Evolutionary conservation across 2,888 invertebrate genomes (phyloP).

Genomic region (Teleiodes luculella): DNA sequence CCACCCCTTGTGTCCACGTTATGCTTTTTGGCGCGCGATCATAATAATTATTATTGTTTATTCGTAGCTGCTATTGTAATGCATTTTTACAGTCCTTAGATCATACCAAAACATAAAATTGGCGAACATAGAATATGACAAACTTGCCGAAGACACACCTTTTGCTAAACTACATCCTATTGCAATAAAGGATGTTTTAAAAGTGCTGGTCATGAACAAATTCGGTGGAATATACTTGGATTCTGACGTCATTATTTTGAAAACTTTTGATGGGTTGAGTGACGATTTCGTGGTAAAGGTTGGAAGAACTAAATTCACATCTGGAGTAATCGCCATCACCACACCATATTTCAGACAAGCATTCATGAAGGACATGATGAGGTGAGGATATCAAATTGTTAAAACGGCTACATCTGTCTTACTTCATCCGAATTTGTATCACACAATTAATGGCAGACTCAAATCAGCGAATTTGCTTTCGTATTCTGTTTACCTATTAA

Average conservation of each 20-base stretch:
- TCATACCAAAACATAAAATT: not conserved
- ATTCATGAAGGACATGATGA: not conserved
- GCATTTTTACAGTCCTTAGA: not conserved
- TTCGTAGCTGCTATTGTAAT: too few species aligned
- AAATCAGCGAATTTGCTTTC: too few species aligned
- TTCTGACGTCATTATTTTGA: not conserved
- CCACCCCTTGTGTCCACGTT: too few species aligned
- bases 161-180: not conserved
- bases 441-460: too few species aligned
- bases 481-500: too few species aligned
- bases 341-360: not conserved
- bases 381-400: not conserved
- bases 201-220: not conserved
- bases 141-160: not conserved
- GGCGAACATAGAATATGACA: not conserved
- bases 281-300: not conserved
- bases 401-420: too few species aligned
- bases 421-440: too few species aligned
- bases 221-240: conserved; percentile 62
- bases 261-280: not conserved
- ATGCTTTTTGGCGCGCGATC: too few species aligned
- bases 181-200: not conserved
- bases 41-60: too few species aligned
- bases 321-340: not conserved
- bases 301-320: not conserved